A percentile compares a stretch with the other conserved stretches of the same genome.
phyloP scores from a whole-genome alignment of 2,888 invertebrate species.

The Callyntrura sp. region DNA sequence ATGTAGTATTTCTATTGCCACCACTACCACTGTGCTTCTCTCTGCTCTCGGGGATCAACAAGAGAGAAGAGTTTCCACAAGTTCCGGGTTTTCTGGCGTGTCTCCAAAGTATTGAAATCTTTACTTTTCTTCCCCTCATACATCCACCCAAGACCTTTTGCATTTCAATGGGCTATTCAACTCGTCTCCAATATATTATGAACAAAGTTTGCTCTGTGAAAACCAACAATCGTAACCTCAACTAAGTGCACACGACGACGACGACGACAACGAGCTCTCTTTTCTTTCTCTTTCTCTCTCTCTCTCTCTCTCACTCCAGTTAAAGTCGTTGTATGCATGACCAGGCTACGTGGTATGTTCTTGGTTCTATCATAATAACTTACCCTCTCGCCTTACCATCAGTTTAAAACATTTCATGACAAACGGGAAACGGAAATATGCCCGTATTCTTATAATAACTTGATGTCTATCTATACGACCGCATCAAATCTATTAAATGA shows the following conservation, averaged over 20 bases:
- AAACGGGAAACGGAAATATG: background rate
- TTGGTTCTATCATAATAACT: conserved; percentile 1
- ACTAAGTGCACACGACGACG: conserved; percentile 59
- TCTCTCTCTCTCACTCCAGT: background rate
- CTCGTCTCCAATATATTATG: conserved; percentile 77
- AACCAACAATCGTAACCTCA: conserved; percentile 78
- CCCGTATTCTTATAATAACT: background rate
- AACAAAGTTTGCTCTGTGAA: conserved; percentile 72
- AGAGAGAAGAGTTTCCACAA: conserved; percentile 80
- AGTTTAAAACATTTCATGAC: background rate
- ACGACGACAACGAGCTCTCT: conserved; percentile 5
- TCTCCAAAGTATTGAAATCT: conserved; percentile 78
- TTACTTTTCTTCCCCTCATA: conserved; percentile 65
- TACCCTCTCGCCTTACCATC: background rate
- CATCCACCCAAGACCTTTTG: conserved; percentile 71
- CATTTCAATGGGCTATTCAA: conserved; percentile 79
- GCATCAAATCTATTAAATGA: no score
- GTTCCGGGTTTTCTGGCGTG: conserved; percentile 81
- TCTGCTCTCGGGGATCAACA: conserved; percentile 78
- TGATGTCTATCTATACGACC: no score
- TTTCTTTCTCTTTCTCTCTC: no score
- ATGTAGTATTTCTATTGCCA: conserved; percentile 22
- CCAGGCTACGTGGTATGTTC: background rate
- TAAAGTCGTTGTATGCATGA: conserved; percentile 15
- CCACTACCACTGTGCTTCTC: no score